Percentiles rank a stretch among this genome's conserved stretches.
phyloP scores from a whole-genome alignment of 2,113 vertebrate genomes.

The Trinectes maculatus region DNA sequence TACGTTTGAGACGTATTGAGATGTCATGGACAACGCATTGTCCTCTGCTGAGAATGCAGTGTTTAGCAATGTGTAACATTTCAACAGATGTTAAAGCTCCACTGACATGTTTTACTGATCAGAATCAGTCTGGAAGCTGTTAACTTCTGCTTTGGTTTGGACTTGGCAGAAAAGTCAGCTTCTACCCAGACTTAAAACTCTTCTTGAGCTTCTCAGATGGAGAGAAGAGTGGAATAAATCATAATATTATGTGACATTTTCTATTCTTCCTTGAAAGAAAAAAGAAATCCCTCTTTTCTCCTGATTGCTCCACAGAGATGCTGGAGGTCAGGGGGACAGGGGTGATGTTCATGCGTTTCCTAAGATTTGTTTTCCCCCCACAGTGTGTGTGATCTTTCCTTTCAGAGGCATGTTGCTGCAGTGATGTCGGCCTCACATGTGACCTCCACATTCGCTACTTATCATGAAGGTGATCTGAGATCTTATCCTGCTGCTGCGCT shows the following conservation, averaged over 20 bases:
- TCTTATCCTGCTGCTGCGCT: neutral
- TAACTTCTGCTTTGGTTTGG: neutral
- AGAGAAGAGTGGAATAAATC: neutral
- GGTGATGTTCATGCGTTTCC: neutral
- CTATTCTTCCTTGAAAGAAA: constrained; percentile 5
- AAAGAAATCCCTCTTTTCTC: neutral
- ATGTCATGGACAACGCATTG: neutral
- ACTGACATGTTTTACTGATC: constrained; percentile 39
- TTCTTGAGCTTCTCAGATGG: constrained; percentile 1
- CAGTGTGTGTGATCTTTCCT: neutral
- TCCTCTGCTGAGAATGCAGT: constrained; percentile 29
- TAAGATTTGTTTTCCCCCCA: neutral
- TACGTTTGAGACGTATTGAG: too few species aligned
- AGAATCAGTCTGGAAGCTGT: constrained; percentile 49
- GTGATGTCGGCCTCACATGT: neutral
- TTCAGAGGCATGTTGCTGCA: neutral
- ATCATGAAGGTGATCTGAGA: neutral
- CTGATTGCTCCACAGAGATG: neutral
- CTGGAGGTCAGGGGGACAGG: neutral
- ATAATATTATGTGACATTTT: neutral
- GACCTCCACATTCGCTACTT: neutral
- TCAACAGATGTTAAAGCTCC: constrained; percentile 40
- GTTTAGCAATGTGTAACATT: constrained; percentile 42
- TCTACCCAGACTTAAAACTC: constrained; percentile 15
- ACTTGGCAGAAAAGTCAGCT: constrained; percentile 8